Base-by-base conservation (phyloP, 1,140 invertebrate genomes). In the Piezodorus guildinii region DNA sequence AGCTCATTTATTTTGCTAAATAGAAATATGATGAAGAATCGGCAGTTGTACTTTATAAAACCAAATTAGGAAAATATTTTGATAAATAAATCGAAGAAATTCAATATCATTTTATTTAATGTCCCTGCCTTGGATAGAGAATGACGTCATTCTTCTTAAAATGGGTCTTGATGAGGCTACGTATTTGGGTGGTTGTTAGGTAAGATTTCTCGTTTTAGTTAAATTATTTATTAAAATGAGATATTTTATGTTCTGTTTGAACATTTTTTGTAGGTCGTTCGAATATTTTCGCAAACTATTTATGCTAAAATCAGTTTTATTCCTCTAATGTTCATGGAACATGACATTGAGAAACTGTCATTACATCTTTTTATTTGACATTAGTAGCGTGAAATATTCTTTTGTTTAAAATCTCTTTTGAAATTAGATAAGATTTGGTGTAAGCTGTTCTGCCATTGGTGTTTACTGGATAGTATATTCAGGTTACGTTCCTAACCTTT, bases 91-190 rank as follows among this genome's bases (percentile, higher is more conserved):
- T 39, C 6, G 34, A 39, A 23, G 52, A 56, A 56, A 56, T 56
- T 56, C 52, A 56, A 56, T 56, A 56, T 56, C 52, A 56, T 56
- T 56, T 56, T 56, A 56, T 56, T 21, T 23, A 56, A 56, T 23
- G 23, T 56, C 21, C 52, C 52, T 21, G 15, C 23, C 19, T 25
- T 16, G 52, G 52, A 39, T 39, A 39, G 34, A 12, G 34, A 39
- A 39, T 64, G 63, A 64, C 63, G 63, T 64, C 63, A 64, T 30
- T 64, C 63, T 39, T 64, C 63, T 46, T 44, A 64, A 64, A 64
- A 64, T 64, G 63, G 63, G 49, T 58, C 23, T 44, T 23, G 54
- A 60, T 23, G 58, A 60, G 34, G 58, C 58, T 60, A 60, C 58
- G 58, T 60, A 60, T 60, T 60, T 60, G 58, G 58, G 30, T 44